Evolutionary conservation across 2,113 vertebrate genomes (phyloP).

Genomic region (Nannospalax galili): DNA sequence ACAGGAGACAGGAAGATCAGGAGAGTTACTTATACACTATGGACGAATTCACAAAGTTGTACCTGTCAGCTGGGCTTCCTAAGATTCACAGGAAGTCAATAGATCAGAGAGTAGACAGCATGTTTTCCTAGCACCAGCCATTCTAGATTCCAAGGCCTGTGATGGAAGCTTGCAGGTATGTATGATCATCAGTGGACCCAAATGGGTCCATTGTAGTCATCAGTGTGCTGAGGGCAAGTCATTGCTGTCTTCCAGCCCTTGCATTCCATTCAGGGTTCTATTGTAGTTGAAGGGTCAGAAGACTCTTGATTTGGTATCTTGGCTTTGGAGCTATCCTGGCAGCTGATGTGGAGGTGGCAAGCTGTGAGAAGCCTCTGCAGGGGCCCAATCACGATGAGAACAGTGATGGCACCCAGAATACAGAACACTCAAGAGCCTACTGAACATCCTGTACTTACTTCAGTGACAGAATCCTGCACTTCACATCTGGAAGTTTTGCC

Average conservation of each 20-base stretch:
- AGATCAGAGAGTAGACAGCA: background rate
- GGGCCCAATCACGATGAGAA: background rate
- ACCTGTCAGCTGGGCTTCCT: background rate
- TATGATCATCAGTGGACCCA: background rate
- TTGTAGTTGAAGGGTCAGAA: background rate
- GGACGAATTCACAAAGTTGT: background rate
- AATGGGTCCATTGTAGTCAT: background rate
- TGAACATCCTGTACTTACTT: background rate
- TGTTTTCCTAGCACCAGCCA: background rate
- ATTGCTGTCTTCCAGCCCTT: background rate
- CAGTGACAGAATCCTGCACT: background rate
- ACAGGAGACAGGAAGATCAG: background rate
- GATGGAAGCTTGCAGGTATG: background rate
- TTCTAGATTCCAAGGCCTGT: background rate
- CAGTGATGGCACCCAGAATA: background rate
- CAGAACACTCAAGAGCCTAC: too few species aligned
- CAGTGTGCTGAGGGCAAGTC: background rate
- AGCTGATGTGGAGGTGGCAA: background rate
- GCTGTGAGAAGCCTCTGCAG: background rate
- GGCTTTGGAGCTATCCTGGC: background rate
- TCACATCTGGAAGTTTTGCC: background rate
- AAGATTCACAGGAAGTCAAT: background rate
- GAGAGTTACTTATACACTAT: background rate
- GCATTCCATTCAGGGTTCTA: background rate
- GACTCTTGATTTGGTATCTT: background rate